phyloP scores from a whole-genome alignment of 2,888 invertebrate species.

The Julus scanicus region DNA sequence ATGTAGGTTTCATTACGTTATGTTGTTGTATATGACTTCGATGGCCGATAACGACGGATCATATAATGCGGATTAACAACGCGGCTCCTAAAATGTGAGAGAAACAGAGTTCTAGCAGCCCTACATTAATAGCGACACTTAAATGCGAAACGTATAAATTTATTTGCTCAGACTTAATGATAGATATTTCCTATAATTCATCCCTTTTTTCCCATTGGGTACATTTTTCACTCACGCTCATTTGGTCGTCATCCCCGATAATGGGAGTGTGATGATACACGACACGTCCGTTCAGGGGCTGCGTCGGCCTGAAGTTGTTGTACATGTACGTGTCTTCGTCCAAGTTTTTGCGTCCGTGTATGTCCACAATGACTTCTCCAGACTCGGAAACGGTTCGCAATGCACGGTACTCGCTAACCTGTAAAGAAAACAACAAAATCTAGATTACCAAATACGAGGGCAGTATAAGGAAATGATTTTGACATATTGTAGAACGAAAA shows the following conservation, averaged over 20 bases:
- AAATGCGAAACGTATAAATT: not conserved
- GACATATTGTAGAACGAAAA: not conserved
- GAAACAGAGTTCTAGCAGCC: not conserved
- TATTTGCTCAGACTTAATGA: not conserved
- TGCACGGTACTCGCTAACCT: conserved; percentile 75
- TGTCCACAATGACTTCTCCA: not conserved
- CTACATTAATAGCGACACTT: not conserved
- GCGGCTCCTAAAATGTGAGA: not conserved
- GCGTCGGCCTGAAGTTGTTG: conserved; percentile 53
- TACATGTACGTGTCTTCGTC: conserved; percentile 50
- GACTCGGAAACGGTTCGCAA: conserved; percentile 66
- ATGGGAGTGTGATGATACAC: conserved; percentile 15
- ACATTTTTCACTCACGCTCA: not conserved
- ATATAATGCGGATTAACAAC: not conserved
- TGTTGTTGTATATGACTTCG: too few relatives aligned
- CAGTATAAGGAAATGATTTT: not conserved
- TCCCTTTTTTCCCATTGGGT: not conserved
- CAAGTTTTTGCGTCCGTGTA: not conserved
- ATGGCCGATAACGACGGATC: not conserved
- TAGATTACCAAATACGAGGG: too few relatives aligned
- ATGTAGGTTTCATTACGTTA: too few relatives aligned
- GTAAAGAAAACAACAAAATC: conserved; percentile 60
- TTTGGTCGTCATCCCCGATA: not conserved
- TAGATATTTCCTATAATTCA: not conserved
- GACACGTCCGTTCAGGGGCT: conserved; percentile 41